A percentile compares a stretch with the other conserved stretches of the same genome.
phyloP scores from a whole-genome alignment of 2,113 vertebrate genomes.

The Microtus ochrogaster region DNA sequence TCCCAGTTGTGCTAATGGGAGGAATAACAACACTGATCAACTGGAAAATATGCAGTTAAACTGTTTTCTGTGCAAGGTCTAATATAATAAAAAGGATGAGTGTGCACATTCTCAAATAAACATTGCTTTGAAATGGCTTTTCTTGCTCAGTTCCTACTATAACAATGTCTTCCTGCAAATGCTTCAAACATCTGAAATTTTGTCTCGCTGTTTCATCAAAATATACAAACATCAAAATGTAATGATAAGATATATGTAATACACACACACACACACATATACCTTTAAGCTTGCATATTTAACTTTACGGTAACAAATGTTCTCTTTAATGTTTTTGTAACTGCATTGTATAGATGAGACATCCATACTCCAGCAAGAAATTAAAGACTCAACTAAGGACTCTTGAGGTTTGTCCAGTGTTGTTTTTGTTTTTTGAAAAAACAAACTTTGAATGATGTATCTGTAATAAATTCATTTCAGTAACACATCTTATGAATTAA shows the following conservation, averaged over 20 bases:
- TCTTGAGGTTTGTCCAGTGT: background rate
- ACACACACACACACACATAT: background rate
- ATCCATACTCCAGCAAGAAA: too few relatives aligned
- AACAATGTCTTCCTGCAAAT: background rate
- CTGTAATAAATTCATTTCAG: background rate
- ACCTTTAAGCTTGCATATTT: background rate
- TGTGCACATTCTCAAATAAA: background rate
- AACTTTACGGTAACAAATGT: background rate
- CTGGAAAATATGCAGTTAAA: background rate
- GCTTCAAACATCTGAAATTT: background rate
- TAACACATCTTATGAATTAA: background rate
- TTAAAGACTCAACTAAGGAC: background rate
- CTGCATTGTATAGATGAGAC: background rate
- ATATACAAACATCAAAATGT: background rate
- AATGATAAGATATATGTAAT: background rate
- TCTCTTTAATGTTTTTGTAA: background rate
- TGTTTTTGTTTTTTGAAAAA: background rate
- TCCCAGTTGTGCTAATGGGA: background rate
- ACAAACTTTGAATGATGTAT: background rate
- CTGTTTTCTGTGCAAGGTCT: background rate
- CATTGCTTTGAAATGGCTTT: background rate
- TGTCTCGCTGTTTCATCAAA: background rate
- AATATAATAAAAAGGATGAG: background rate
- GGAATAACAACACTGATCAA: background rate
- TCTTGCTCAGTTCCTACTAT: background rate